phyloP scores from a whole-genome alignment of 2,113 vertebrate genomes.

The Procavia capensis region DNA sequence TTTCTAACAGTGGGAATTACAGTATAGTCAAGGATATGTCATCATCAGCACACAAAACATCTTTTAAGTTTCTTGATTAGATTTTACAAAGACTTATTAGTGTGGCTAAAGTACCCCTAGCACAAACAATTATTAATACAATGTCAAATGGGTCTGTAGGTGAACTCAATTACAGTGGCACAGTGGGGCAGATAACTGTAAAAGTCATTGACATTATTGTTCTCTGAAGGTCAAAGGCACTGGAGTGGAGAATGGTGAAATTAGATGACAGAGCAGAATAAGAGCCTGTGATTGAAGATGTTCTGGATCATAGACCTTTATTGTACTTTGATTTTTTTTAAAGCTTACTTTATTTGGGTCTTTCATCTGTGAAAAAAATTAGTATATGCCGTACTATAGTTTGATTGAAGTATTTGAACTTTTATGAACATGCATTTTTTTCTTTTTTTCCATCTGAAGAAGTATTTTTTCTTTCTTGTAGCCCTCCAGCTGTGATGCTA shows the following conservation, averaged over 20 bases:
- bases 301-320: constrained; percentile 82
- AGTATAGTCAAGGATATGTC: neutral
- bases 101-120: constrained; percentile 11
- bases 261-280: constrained; percentile 85
- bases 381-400: constrained; percentile 56
- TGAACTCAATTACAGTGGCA: constrained; percentile 81
- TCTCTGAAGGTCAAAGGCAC: constrained; percentile 87
- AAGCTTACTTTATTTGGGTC: constrained; percentile 73
- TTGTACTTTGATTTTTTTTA: constrained; percentile 79
- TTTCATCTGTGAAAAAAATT: constrained; percentile 75
- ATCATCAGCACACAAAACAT: neutral
- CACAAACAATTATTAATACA: constrained; percentile 71
- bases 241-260: constrained; percentile 86
- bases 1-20: neutral
- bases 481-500: neutral
- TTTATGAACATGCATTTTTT: constrained; percentile 34
- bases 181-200: constrained; percentile 86
- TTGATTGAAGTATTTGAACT: constrained; percentile 76
- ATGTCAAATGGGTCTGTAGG: constrained; percentile 77
- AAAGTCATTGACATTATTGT: constrained; percentile 86
- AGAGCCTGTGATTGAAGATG: constrained; percentile 83
- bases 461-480: constrained; percentile 33
- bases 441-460: constrained; percentile 49
- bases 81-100: constrained; percentile 55
- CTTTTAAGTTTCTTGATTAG: constrained; percentile 51